Evolutionary conservation across 2,113 vertebrate genomes (phyloP).

Genomic region (Cephalopterus ornatus): DNA sequence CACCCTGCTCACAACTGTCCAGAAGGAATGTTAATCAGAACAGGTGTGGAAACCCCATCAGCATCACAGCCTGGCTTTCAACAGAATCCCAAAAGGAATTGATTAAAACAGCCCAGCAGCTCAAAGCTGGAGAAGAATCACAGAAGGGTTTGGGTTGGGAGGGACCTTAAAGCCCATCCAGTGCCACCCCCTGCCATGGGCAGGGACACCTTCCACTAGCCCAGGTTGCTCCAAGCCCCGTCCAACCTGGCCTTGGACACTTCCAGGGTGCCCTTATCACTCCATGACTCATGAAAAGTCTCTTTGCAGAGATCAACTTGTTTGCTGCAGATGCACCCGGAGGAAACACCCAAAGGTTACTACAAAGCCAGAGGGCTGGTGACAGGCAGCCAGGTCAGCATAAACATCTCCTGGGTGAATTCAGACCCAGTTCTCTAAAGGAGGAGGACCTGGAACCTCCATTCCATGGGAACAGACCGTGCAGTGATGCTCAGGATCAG

Average conservation of each 20-base stretch:
- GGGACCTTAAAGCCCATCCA: background rate
- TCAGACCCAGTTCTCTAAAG: background rate
- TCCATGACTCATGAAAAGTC: background rate
- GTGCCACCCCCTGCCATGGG: background rate
- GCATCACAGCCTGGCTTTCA: background rate
- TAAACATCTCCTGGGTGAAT: background rate
- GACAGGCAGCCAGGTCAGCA: too few relatives aligned
- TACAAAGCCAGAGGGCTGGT: background rate
- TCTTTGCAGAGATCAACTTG: background rate
- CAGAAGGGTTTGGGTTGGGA: background rate
- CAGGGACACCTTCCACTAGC: background rate
- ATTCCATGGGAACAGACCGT: background rate
- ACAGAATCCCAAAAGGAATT: background rate
- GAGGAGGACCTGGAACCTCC: background rate
- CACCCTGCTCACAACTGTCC: background rate
- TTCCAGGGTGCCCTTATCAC: background rate
- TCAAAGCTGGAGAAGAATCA: background rate
- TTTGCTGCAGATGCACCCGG: background rate
- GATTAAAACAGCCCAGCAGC: background rate
- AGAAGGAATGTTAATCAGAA: background rate
- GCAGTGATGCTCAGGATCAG: accelerated
- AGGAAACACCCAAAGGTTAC: background rate
- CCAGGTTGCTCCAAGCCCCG: background rate
- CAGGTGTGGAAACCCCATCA: background rate
- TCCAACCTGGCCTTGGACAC: background rate